Base-by-base conservation (phyloP, 2,797 vertebrate genomes). In the Anabas testudineus region DNA sequence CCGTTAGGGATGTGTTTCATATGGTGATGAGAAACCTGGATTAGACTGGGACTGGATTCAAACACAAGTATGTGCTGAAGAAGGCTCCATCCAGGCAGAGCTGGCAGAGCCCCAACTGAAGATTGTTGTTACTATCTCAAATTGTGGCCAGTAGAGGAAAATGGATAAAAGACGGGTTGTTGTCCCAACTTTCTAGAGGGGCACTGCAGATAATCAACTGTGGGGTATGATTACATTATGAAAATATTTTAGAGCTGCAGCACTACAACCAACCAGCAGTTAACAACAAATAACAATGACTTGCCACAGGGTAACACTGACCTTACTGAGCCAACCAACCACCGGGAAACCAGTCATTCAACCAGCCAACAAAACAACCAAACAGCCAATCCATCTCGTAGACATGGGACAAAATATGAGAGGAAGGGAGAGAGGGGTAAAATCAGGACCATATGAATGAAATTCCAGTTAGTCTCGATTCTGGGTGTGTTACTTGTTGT, bases 371-470 rank as follows among this genome's bases (percentile, higher is more conserved):
- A 61, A 56, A 59, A 41, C 62, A 60, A 24, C 8, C 46, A 32
- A 49, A 63, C 49, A 70, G 53, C 32, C 22, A 62, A 59, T 65
- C 56, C 54, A 32, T 79, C 62, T 69, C 67, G 41, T 74, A 49
- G 37, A 67, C 65, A 64, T 39, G 39, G 60, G 85, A 85, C 81
- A 74, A 67, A 69, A 39, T n/a, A 5, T 19, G 28, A 67, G 70
- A 65, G 52, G 58, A 49, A 73, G 63, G 21, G 54, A 71, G 67
- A 34, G 72, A 54, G 71, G 34, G 63, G 61, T 83, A 63, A 93
- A 92, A 93, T 92, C 77, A 91, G 81, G 86, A 92, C 87, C 91
- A 92, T 88, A 91, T 93, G 91, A 93, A 87, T 83, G 87, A 82
- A 89, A 92, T 91, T 93, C 87, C 87, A 71, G 76, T 69, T 65